Base-by-base conservation (phyloP, 2,113 vertebrate species). In the Pangasianodon hypophthalmus region DNA sequence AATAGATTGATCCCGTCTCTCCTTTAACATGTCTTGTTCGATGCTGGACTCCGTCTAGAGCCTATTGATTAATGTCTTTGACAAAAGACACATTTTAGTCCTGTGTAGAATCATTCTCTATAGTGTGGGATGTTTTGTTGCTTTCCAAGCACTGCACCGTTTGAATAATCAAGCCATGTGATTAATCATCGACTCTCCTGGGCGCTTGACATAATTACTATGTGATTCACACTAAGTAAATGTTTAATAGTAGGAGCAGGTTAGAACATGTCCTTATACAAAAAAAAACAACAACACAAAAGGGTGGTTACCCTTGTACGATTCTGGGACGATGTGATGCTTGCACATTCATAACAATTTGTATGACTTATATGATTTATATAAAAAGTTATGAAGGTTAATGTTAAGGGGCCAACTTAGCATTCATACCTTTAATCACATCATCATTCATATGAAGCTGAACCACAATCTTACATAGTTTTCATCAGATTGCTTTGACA, bases 1-100 rank as follows among this genome's bases (percentile, higher is more conserved):
- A 92, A 92, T 80, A 77, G 88, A 92, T 89, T 91, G 88, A 92
- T 91, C 81, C 85, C 64, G 37, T 91, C 86, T 88, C 48, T 44
- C 90, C 54, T 48, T 77, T 71, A 56, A 77, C 88, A 86, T 87
- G 62, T 73, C 87, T 84, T 62, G 26, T 60, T 87, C 1, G 41
- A 41, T 80, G 67, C 67, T 41, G 13, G 75, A 52, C 79, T 91
- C 82, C 32, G 24, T 90, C 77, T 87, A 82, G 85, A 86, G 73
- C 73, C 48, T 67, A 91, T 89, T 88, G 88, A 92, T 92, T 91
- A 89, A 91, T 88, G 81, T 60, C 80, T 85, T 89, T 87, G 87
- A 91, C 88, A 89, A 90, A 89, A 92, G 85, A 80, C 58, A 86
- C 62, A 44, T 71, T 56, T 83, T 58, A n/a, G 71, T 73, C 81